These are phyloP conservation scores for Notamacropus eugenii DNA, from an alignment of 2,797 vertebrate species.

Conservation along the genomic window DNA sequence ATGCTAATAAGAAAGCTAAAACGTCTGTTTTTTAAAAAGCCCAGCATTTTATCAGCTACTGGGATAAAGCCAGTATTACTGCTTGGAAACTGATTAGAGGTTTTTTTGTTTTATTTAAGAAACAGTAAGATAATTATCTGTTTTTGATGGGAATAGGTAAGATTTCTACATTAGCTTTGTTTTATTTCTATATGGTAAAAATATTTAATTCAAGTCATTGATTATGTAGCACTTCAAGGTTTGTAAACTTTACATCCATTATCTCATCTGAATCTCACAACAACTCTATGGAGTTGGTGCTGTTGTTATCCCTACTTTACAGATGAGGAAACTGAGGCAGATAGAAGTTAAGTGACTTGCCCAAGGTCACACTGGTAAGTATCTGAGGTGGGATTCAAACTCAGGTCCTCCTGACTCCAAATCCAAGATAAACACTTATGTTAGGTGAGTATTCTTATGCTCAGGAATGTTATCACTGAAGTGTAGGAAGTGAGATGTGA, in stretches of 20 bases:
- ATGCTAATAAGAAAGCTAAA: too few species aligned
- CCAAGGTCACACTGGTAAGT: background rate
- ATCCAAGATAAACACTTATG: background rate
- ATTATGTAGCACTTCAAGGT: background rate
- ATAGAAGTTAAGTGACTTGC: background rate
- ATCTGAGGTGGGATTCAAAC: background rate
- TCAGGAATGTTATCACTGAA: background rate
- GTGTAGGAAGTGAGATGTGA: background rate
- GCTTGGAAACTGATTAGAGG: too few species aligned
- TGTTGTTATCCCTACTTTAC: background rate
- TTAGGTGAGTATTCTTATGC: background rate
- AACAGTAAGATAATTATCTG: background rate
- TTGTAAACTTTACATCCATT: background rate
- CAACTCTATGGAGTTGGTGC: background rate
- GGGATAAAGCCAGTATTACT: too few species aligned
- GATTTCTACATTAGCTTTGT: background rate
- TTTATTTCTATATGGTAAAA: background rate
- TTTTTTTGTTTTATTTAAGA: background rate
- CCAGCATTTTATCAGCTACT: too few species aligned
- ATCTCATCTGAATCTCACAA: background rate
- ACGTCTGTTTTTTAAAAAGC: too few species aligned
- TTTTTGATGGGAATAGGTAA: background rate
- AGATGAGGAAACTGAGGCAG: background rate
- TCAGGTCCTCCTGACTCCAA: background rate
- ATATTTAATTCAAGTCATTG: background rate